phyloP scores from a whole-genome alignment of 2,888 invertebrate species.

The Callimorpha dominula region DNA sequence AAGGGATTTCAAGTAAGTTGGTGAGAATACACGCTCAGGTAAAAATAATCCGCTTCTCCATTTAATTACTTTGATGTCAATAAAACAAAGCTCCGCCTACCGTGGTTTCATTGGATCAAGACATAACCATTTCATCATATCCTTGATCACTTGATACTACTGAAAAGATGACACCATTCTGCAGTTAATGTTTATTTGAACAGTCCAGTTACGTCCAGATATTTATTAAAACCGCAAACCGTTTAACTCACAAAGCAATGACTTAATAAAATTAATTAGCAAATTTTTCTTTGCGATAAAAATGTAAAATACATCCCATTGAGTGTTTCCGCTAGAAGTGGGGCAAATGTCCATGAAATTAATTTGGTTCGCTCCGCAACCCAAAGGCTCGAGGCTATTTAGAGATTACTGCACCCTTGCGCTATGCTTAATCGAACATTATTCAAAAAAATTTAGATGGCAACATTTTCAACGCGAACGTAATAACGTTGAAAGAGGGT shows the following conservation, averaged over 20 bases:
- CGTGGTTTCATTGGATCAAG: too few species aligned
- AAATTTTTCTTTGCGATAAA: conserved; percentile 21
- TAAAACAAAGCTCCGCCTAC: too few species aligned
- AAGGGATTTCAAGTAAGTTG: too few species aligned
- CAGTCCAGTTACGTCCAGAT: too few species aligned
- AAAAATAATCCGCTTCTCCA: too few species aligned
- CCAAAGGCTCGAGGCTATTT: conserved; percentile 43
- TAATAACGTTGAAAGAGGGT: not conserved
- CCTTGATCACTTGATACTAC: too few species aligned
- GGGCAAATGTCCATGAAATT: conserved; percentile 64
- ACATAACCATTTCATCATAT: too few species aligned
- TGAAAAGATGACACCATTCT: not conserved
- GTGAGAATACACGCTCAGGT: too few species aligned
- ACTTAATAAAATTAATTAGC: conserved; percentile 23
- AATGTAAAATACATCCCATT: conserved; percentile 37
- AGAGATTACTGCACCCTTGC: conserved; percentile 51
- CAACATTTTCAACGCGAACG: not conserved
- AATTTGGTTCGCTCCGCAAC: conserved; percentile 49
- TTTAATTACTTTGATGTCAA: too few species aligned
- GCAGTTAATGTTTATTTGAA: not conserved
- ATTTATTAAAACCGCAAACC: not conserved
- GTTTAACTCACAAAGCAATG: not conserved
- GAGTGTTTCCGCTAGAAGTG: conserved; percentile 45
- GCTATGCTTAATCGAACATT: conserved; percentile 62
- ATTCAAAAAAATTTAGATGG: conserved; percentile 59